phyloP scores from a whole-genome alignment of 2,888 invertebrate genomes.

The Meganola albula region DNA sequence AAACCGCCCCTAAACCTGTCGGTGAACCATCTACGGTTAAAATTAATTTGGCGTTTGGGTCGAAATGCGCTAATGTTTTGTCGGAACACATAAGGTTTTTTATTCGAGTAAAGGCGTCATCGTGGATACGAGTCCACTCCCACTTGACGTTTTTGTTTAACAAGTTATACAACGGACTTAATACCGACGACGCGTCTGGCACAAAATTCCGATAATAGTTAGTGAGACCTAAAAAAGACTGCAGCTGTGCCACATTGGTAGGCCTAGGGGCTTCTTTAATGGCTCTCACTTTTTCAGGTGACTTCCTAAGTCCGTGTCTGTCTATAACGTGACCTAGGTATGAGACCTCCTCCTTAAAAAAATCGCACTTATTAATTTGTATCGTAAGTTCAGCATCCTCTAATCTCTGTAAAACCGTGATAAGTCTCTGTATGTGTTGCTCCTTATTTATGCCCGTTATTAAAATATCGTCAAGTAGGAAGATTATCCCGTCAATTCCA shows the following conservation, averaged over 20 bases:
- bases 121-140: conserved; percentile 10
- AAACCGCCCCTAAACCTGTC: conserved; percentile 3
- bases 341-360: conserved; percentile 8
- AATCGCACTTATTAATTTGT: conserved; percentile 15
- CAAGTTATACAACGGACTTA: conserved; percentile 14
- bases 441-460: conserved; percentile 1
- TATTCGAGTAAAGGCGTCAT: conserved; percentile 1
- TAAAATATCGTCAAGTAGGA: conserved; percentile 9
- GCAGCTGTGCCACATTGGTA: conserved; percentile 10
- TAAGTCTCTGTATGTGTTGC: neutral
- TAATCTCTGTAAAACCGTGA: conserved; percentile 1
- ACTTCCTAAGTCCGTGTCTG: conserved; percentile 11
- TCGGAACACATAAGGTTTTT: conserved; percentile 6
- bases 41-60: conserved; percentile 3
- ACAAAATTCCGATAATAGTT: no score
- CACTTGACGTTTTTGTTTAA: conserved; percentile 14
- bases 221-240: conserved; percentile 19
- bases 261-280: conserved; percentile 15
- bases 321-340: conserved; percentile 16
- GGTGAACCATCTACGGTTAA: conserved; percentile 9
- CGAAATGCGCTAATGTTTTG: conserved; percentile 4
- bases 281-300: no score
- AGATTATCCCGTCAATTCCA: conserved; percentile 7
- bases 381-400: conserved; percentile 9
- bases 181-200: conserved; percentile 11